Percentiles rank a stretch among this genome's conserved stretches.
Evolutionary conservation across 2,113 vertebrate genomes (phyloP).

Genomic region (Hemicordylus capensis): DNA sequence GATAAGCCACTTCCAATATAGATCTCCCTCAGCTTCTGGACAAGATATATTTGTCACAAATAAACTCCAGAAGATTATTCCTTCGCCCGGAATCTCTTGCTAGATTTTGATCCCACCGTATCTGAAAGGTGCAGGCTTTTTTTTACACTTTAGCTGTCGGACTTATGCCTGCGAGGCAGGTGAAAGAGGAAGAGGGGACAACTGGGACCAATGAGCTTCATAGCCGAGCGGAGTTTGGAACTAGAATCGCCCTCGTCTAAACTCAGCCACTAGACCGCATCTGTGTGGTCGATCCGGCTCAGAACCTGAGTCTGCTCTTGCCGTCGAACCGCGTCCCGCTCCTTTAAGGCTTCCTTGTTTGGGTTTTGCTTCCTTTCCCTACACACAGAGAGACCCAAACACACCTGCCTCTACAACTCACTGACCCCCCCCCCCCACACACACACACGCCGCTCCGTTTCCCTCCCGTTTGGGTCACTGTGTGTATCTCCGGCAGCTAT

Average conservation of each 20-base stretch:
- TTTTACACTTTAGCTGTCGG: too few species aligned
- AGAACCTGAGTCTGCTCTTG: too few species aligned
- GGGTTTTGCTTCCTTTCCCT: too few species aligned
- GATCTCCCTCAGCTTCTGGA: not conserved
- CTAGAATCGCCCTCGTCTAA: not conserved
- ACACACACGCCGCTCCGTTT: too few species aligned
- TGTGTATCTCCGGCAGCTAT: conserved; percentile 76
- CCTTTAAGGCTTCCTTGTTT: not conserved
- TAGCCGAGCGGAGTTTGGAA: not conserved
- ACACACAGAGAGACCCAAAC: not conserved
- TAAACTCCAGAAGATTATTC: too few species aligned
- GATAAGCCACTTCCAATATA: not conserved
- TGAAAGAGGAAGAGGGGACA: not conserved
- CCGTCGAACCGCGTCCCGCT: too few species aligned
- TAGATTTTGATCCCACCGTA: not conserved
- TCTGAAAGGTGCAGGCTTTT: not conserved
- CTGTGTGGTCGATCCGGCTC: not conserved
- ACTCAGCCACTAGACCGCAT: not conserved
- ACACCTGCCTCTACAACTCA: not conserved
- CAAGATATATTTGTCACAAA: not conserved
- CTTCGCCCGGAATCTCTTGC: not conserved
- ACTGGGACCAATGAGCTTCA: not conserved
- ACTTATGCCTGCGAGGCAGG: not conserved
- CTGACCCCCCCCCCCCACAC: not conserved
- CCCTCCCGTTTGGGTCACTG: conserved; percentile 64